phyloP scores from a whole-genome alignment of 2,113 vertebrate genomes.

The Onychorhynchus coronatus region DNA sequence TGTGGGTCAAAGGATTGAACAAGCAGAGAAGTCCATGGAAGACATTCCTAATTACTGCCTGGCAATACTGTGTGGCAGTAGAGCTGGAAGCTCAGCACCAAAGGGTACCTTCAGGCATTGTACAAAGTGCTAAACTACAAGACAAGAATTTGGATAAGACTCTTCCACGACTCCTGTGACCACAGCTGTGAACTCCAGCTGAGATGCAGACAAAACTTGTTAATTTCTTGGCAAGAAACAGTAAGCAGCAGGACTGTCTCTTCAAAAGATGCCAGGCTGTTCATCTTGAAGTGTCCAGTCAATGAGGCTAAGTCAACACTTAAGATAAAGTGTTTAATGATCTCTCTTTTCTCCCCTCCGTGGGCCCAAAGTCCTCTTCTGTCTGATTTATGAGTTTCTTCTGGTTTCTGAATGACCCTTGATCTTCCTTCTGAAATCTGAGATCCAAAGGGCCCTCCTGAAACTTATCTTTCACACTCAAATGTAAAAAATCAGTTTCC shows the following conservation, averaged over 20 bases:
- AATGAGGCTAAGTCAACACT: neutral
- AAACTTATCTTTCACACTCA: neutral
- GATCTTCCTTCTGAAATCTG: constrained; percentile 30
- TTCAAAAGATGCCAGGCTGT: constrained; percentile 23
- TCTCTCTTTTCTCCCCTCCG: neutral
- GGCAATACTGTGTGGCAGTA: neutral
- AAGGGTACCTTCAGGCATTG: rapidly evolving
- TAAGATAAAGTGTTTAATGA: constrained; percentile 26
- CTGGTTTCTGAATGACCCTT: constrained; percentile 12
- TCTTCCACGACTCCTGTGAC: neutral
- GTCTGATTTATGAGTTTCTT: constrained; percentile 48
- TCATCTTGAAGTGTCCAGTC: constrained; percentile 15
- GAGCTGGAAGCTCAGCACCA: rapidly evolving
- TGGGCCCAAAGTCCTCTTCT: neutral
- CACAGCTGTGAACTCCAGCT: constrained; percentile 1
- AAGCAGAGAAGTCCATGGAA: neutral
- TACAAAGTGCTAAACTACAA: neutral
- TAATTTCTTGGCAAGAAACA: neutral
- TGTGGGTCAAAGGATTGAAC: neutral
- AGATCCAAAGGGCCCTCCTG: neutral
- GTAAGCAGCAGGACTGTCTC: neutral
- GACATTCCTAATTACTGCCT: rapidly evolving
- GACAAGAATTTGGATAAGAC: neutral
- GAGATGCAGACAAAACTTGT: neutral
- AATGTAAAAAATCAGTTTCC: neutral